Percentiles rank a stretch among this genome's conserved stretches.
phyloP scores from a whole-genome alignment of 2,113 vertebrate species.

The Hyaena hyaena region DNA sequence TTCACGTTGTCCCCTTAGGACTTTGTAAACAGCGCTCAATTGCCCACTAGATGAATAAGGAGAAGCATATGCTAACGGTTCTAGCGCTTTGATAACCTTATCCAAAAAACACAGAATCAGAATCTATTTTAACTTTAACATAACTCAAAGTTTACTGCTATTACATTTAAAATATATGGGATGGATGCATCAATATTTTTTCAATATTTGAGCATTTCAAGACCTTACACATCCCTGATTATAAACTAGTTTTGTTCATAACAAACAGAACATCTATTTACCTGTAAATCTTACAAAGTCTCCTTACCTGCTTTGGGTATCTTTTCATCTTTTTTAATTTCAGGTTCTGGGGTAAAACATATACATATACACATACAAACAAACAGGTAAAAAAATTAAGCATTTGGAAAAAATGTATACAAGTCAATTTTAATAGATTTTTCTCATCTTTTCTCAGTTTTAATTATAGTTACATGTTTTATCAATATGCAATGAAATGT shows the following conservation, averaged over 20 bases:
- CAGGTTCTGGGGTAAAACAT: slow-evolving; percentile 58
- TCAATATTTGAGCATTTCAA: not conserved
- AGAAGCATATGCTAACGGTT: not conserved
- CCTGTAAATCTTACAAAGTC: not conserved
- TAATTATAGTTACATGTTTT: not conserved
- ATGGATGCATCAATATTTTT: not conserved
- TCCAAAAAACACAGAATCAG: not conserved
- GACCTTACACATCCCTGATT: not conserved
- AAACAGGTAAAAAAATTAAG: not conserved
- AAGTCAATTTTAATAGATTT: not conserved
- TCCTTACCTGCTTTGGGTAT: slow-evolving; percentile 48
- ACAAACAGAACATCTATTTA: not conserved
- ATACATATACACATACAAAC: not conserved
- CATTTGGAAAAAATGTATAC: not conserved
- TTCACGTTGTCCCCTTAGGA: not conserved
- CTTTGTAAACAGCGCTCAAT: not conserved
- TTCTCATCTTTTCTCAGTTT: not conserved
- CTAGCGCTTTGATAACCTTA: not conserved
- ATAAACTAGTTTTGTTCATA: not conserved
- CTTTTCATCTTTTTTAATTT: slow-evolving; percentile 67
- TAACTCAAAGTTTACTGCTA: not conserved
- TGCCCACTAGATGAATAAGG: not conserved
- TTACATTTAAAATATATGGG: not conserved
- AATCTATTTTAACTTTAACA: not conserved
- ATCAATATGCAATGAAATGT: not conserved